phyloP scores from a whole-genome alignment of 2,888 invertebrate genomes.

The Smittia sp. region DNA sequence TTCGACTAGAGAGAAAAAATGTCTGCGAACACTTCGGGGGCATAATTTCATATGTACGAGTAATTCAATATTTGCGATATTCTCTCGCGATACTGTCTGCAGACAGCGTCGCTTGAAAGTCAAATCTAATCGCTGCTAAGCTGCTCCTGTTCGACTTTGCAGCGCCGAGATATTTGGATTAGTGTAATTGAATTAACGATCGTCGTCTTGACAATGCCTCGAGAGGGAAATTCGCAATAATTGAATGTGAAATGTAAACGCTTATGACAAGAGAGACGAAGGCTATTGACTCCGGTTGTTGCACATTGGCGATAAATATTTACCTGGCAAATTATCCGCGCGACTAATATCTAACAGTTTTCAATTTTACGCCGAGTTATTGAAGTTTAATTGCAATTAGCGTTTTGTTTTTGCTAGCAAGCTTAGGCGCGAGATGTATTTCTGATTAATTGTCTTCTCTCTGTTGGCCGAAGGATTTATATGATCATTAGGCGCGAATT shows the following conservation, averaged over 20 bases:
- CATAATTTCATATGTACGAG: background rate
- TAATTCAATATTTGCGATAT: conserved; percentile 6
- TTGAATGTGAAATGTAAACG: conserved; percentile 6
- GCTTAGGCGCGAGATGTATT: background rate
- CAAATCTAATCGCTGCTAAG: conserved; percentile 17
- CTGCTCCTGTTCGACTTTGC: conserved; percentile 13
- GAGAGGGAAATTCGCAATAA: background rate
- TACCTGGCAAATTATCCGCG: background rate
- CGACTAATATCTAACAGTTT: background rate
- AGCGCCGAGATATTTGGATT: background rate
- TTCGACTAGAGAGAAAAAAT: background rate
- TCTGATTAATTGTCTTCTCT: conserved; percentile 15
- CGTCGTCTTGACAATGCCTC: background rate
- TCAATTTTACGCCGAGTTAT: conserved; percentile 6
- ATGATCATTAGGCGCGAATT: background rate
- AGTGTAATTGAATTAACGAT: conserved; percentile 23
- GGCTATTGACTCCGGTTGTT: conserved; percentile 2
- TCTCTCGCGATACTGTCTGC: background rate
- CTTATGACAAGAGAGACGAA: conserved; percentile 23
- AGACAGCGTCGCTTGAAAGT: background rate
- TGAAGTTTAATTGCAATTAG: conserved; percentile 23
- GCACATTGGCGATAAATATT: conserved; percentile 10
- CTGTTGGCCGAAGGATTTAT: background rate
- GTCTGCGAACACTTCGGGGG: background rate
- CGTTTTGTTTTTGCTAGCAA: background rate